Conservation (phyloP, 2,113 vertebrate genomes). For the Chrysochloris asiatica region DNA sequence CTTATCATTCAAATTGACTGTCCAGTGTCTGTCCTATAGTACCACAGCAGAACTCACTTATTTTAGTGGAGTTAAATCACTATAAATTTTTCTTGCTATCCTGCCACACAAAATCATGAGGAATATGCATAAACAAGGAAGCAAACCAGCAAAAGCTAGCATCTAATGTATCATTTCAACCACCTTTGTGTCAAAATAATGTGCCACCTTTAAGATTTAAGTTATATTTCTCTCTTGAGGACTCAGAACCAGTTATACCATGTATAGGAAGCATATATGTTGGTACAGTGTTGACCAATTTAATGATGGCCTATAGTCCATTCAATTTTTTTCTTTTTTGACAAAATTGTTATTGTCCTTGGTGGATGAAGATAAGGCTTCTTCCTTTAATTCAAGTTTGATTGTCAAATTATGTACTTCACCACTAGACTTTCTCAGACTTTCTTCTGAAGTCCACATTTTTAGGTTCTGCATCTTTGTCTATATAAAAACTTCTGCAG, state of each 20-base stretch:
- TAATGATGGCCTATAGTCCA: not conserved
- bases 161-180: not conserved
- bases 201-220: not conserved
- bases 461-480: not conserved
- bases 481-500: not conserved
- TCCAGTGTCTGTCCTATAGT: no score
- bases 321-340: not conserved
- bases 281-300: not conserved
- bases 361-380: not conserved
- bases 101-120: not conserved
- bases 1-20: no score
- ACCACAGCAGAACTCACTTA: no score
- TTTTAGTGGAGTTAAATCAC: not conserved
- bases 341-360: accelerated
- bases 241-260: not conserved
- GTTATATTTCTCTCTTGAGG: not conserved
- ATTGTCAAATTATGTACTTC: not conserved
- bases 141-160: not conserved
- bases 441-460: not conserved
- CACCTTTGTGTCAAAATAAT: not conserved
- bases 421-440: not conserved
- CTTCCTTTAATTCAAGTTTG: not conserved
- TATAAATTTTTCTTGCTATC: not conserved
- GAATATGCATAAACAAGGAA: not conserved
- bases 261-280: not conserved